A percentile compares a stretch with the other conserved stretches of the same genome.
Conservation (phyloP, 2,113 vertebrate species). For the Mesocricetus auratus region DNA sequence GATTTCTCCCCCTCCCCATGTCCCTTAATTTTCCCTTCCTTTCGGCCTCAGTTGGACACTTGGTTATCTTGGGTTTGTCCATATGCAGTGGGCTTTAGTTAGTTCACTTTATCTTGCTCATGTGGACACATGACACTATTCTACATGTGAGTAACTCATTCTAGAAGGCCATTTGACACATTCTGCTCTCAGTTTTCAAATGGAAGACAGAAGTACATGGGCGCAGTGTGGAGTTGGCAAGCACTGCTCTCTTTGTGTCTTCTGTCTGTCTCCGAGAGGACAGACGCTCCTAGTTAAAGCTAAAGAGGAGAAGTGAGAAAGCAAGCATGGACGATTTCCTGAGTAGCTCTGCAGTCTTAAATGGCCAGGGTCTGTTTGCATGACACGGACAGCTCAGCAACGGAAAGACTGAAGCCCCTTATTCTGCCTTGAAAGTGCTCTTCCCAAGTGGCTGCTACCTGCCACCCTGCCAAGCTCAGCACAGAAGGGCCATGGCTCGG, state of each 20-base stretch:
- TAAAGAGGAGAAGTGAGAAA: conserved; percentile 16
- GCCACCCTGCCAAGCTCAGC: background rate
- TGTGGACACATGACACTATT: background rate
- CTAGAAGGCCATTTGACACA: background rate
- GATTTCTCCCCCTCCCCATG: background rate
- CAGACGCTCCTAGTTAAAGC: conserved; percentile 4
- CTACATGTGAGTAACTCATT: background rate
- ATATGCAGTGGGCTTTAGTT: background rate
- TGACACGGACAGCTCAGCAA: background rate
- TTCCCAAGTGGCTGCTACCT: background rate
- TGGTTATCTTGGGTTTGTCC: background rate
- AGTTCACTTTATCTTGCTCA: background rate
- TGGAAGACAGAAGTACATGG: background rate
- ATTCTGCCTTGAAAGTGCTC: background rate
- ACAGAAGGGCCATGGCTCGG: background rate
- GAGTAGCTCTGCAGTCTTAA: background rate
- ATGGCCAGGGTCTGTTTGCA: background rate
- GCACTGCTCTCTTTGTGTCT: background rate
- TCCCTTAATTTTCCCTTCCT: too few relatives aligned
- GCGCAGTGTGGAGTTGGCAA: background rate
- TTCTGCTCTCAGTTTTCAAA: background rate
- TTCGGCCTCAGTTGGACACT: background rate
- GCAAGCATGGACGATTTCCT: conserved; percentile 23
- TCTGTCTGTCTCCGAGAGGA: conserved; percentile 41
- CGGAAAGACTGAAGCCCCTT: background rate